Percentiles rank a stretch among this genome's conserved stretches.
phyloP scores from a whole-genome alignment of 2,888 invertebrate genomes.

The Horisme vitalbata region DNA sequence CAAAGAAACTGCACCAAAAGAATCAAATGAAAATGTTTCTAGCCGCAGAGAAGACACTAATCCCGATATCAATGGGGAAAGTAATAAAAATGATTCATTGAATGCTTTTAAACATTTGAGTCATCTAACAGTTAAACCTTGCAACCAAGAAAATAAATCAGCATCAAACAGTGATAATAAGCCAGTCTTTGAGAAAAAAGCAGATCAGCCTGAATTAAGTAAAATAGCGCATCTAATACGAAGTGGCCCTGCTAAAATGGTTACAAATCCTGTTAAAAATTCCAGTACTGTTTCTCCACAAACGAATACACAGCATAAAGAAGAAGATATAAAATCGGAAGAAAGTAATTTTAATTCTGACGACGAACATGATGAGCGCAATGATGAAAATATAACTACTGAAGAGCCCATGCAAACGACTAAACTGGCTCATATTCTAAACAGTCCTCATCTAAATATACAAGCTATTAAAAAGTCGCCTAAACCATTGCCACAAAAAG shows the following conservation, averaged over 20 bases:
- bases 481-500: conserved; percentile 19
- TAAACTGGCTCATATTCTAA: conserved; percentile 23
- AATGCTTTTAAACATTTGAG: conserved; percentile 33
- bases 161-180: conserved; percentile 21
- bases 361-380: conserved; percentile 31
- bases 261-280: conserved; percentile 3
- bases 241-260: conserved; percentile 7
- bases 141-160: conserved; percentile 36
- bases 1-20: conserved; percentile 11
- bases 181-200: conserved; percentile 7
- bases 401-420: neutral
- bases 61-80: conserved; percentile 1
- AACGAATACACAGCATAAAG: conserved; percentile 1
- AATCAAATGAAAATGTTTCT: conserved; percentile 11
- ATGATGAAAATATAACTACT: conserved; percentile 27
- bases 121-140: conserved; percentile 51
- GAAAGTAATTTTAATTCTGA: conserved; percentile 5
- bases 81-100: conserved; percentile 23
- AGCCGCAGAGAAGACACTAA: conserved; percentile 10
- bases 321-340: conserved; percentile 5
- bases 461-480: conserved; percentile 29
- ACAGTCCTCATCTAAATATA: conserved; percentile 25
- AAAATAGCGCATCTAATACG: conserved; percentile 18
- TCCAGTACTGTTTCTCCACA: neutral
- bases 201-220: conserved; percentile 2